phyloP scores from a whole-genome alignment of 2,797 vertebrate species.

The Rhodeus uyekii region DNA sequence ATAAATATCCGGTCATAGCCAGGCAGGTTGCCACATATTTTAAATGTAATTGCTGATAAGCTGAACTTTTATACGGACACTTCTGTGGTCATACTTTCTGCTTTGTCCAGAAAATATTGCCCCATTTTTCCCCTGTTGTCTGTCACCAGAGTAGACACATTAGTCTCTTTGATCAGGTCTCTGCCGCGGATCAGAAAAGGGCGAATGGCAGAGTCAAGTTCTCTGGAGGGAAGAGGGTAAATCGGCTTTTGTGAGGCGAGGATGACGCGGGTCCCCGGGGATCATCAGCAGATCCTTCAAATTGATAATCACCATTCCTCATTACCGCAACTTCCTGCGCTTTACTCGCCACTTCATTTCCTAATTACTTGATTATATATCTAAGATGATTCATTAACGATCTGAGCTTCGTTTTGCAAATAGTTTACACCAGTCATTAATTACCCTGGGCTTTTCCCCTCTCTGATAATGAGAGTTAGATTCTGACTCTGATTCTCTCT shows the following conservation, averaged over 20 bases:
- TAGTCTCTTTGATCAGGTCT: constrained; percentile 22
- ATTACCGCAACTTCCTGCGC: constrained; percentile 73
- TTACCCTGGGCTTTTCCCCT: constrained; percentile 64
- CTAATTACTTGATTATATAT: constrained; percentile 84
- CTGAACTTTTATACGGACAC: not conserved
- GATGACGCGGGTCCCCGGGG: constrained; percentile 74
- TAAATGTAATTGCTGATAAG: not conserved
- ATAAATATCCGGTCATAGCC: too few species aligned
- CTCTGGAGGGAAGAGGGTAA: constrained; percentile 26
- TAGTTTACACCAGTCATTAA: constrained; percentile 79
- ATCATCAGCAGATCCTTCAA: constrained; percentile 73
- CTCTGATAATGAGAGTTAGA: constrained; percentile 59
- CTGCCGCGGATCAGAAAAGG: not conserved
- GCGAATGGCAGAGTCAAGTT: not conserved
- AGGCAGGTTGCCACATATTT: not conserved
- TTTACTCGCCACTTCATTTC: constrained; percentile 80
- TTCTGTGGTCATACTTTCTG: not conserved
- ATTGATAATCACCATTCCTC: constrained; percentile 81
- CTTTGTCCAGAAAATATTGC: not conserved
- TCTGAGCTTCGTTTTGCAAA: constrained; percentile 67
- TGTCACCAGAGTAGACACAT: constrained; percentile 18
- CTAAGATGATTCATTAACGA: constrained; percentile 81
- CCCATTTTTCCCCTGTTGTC: not conserved
- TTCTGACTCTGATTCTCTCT: constrained; percentile 59
- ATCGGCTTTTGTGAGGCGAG: constrained; percentile 36